These are phyloP conservation scores for Oceanodroma tethys DNA, from an alignment of 2,113 vertebrate species.

Conservation along the genomic window DNA sequence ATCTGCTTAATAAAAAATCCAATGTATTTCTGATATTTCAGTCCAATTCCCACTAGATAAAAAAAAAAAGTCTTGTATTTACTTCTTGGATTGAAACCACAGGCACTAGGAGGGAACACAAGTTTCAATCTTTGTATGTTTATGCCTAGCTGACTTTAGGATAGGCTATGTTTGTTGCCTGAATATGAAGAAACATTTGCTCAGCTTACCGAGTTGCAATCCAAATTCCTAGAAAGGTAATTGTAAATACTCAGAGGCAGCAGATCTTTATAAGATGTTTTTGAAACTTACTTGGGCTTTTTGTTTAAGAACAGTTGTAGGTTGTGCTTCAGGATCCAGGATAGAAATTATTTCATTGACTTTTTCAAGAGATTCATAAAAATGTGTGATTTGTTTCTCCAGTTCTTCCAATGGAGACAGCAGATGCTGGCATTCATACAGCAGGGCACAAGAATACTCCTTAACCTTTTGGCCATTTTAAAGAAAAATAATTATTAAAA, in stretches of 20 bases:
- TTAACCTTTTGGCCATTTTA: slow-evolving; percentile 77
- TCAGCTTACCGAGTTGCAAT: neutral
- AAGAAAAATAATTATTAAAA: neutral
- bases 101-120: neutral
- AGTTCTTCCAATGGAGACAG: slow-evolving; percentile 85
- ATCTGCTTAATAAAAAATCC: neutral
- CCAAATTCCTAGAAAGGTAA: neutral
- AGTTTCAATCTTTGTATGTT: neutral
- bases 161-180: neutral
- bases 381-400: slow-evolving; percentile 87
- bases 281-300: slow-evolving; percentile 85
- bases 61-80: neutral
- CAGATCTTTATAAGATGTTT: neutral
- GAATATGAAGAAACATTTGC: neutral
- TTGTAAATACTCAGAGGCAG: neutral
- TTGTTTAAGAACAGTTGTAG: slow-evolving; percentile 81
- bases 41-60: neutral
- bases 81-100: neutral
- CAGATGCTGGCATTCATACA: slow-evolving; percentile 84
- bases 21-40: neutral
- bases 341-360: slow-evolving; percentile 82
- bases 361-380: slow-evolving; percentile 88
- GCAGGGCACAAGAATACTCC: slow-evolving; percentile 79
- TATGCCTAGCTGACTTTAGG: neutral
- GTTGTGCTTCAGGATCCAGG: slow-evolving; percentile 78